A percentile compares a stretch with the other conserved stretches of the same genome.
Conservation (phyloP, 2,113 vertebrate genomes). For the Gymnogyps californianus region DNA sequence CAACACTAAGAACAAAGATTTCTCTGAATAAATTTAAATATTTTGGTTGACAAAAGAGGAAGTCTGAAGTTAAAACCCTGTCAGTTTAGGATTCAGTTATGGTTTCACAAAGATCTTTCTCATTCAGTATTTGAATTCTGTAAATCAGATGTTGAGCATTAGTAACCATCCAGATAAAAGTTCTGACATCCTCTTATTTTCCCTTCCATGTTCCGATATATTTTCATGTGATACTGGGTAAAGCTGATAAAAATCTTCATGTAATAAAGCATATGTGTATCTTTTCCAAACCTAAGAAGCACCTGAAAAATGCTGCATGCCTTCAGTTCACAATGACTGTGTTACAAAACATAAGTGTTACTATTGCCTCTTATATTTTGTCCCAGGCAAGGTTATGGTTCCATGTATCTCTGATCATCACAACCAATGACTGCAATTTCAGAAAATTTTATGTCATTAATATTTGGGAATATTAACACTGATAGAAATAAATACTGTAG, state of each 20-base stretch:
- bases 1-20: not conserved
- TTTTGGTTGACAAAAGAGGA: not conserved
- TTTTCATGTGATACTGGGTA: not conserved
- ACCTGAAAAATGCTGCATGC: not conserved
- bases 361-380: not conserved
- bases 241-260: not conserved
- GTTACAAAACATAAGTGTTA: not conserved
- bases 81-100: not conserved
- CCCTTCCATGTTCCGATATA: not conserved
- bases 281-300: not conserved
- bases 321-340: not conserved
- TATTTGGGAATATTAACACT: not conserved
- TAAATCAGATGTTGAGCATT: not conserved
- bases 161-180: not conserved
- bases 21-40: not conserved
- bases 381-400: not conserved
- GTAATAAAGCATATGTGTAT: not conserved
- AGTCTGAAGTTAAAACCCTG: not conserved
- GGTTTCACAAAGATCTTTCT: not conserved
- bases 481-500: not conserved
- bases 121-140: not conserved
- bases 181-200: not conserved
- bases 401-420: not conserved
- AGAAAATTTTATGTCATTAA: not conserved
- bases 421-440: not conserved